A percentile compares a stretch with the other conserved stretches of the same genome.
phyloP scores from a whole-genome alignment of 2,888 invertebrate species.

The Suillia variegata region DNA sequence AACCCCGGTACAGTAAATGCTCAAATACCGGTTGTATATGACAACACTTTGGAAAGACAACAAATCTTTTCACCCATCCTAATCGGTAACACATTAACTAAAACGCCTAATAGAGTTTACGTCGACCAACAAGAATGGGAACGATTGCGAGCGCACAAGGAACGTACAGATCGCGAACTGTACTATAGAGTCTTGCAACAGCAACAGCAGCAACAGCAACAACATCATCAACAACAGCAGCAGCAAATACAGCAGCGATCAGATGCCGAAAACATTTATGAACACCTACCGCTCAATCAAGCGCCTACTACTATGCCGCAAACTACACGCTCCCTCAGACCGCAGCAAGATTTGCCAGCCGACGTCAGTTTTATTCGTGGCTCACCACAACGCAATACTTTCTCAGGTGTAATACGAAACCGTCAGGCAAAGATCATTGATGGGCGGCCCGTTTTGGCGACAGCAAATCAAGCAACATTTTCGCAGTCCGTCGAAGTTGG shows the following conservation, averaged over 20 bases:
- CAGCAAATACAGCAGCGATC: slow-evolving; percentile 13
- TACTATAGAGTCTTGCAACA: slow-evolving; percentile 53
- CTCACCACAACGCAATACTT: slow-evolving; percentile 55
- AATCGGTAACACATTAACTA: too few species aligned
- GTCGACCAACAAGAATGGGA: slow-evolving; percentile 54
- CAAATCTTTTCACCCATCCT: background rate
- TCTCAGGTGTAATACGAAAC: slow-evolving; percentile 48
- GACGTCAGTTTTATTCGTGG: slow-evolving; percentile 50
- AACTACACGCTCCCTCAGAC: background rate
- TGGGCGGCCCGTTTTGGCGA: slow-evolving; percentile 26
- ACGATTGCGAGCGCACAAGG: slow-evolving; percentile 55
- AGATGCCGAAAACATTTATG: slow-evolving; percentile 51
- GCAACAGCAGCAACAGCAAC: slow-evolving; percentile 39
- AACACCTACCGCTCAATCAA: slow-evolving; percentile 40
- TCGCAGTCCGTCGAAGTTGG: background rate
- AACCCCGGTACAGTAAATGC: background rate
- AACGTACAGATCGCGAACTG: slow-evolving; percentile 55
- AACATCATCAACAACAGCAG: slow-evolving; percentile 11
- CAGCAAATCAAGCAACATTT: background rate
- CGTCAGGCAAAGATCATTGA: slow-evolving; percentile 49
- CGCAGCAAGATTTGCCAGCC: background rate
- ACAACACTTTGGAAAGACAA: slow-evolving; percentile 10
- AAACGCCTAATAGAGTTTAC: slow-evolving; percentile 23
- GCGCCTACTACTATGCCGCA: slow-evolving; percentile 21
- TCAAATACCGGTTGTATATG: background rate